phyloP scores from a whole-genome alignment of 2,888 invertebrate species.

The Halictus quadricinctus region DNA sequence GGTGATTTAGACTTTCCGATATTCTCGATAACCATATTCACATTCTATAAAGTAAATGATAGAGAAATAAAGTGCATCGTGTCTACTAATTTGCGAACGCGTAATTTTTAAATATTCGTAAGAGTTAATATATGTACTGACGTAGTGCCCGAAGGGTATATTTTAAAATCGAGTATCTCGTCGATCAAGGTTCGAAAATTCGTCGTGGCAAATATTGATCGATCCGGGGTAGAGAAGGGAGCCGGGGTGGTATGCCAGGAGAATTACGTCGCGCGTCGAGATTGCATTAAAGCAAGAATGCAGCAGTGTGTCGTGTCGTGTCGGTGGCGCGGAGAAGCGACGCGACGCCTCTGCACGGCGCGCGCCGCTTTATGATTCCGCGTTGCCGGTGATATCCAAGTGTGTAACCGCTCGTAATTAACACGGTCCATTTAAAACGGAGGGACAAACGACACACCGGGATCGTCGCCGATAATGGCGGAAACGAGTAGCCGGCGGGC shows the following conservation, averaged over 20 bases:
- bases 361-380: neutral
- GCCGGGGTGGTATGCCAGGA: neutral
- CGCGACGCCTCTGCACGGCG: neutral
- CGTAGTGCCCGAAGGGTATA: too few relatives aligned
- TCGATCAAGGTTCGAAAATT: neutral
- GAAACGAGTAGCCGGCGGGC: conserved; percentile 47
- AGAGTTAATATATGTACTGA: too few relatives aligned
- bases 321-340: neutral
- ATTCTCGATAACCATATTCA: too few relatives aligned
- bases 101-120: too few relatives aligned
- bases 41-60: too few relatives aligned
- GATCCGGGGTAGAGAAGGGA: neutral
- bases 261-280: neutral
- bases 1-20: too few relatives aligned
- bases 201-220: neutral
- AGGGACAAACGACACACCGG: conserved; percentile 27
- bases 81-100: too few relatives aligned
- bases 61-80: too few relatives aligned
- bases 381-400: conserved; percentile 17
- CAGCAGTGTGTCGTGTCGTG: neutral
- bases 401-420: conserved; percentile 24
- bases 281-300: conserved; percentile 12
- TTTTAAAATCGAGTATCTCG: neutral
- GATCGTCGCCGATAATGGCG: conserved; percentile 59
- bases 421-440: conserved; percentile 30